Conservation (phyloP, 2,113 vertebrate species). For the Eubucco bourcierii region DNA sequence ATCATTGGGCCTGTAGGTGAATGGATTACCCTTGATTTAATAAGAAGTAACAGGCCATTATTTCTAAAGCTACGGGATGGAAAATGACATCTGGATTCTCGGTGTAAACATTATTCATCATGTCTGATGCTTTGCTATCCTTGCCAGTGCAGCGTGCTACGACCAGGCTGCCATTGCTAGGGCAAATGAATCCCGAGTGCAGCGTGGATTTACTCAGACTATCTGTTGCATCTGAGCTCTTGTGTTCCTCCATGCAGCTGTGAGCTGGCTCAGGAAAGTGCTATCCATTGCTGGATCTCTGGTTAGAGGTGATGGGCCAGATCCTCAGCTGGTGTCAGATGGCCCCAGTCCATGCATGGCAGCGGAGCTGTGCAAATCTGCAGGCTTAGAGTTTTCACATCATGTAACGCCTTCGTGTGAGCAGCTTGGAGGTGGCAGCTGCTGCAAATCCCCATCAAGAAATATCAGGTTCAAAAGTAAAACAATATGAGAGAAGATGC, state of each 20-base stretch:
- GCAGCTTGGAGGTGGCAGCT: background rate
- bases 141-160: slow-evolving; percentile 38
- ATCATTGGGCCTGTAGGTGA: slow-evolving; percentile 53
- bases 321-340: background rate
- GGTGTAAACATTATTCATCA: slow-evolving; percentile 70
- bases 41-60: slow-evolving; percentile 65
- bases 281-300: background rate
- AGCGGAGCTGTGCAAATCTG: background rate
- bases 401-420: background rate
- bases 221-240: background rate
- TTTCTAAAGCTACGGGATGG: slow-evolving; percentile 64
- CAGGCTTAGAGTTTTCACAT: background rate
- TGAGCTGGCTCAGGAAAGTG: background rate
- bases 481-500: background rate
- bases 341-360: background rate
- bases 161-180: slow-evolving; percentile 15
- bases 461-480: background rate
- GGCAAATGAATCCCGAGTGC: background rate
- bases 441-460: background rate
- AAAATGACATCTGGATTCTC: slow-evolving; percentile 63
- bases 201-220: slow-evolving; percentile 9
- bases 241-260: background rate
- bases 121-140: slow-evolving; percentile 26
- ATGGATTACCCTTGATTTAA: slow-evolving; percentile 66
- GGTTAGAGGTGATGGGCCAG: background rate